phyloP scores from a whole-genome alignment of 2,113 vertebrate species.

The Rhegmatorhina hoffmannsi region DNA sequence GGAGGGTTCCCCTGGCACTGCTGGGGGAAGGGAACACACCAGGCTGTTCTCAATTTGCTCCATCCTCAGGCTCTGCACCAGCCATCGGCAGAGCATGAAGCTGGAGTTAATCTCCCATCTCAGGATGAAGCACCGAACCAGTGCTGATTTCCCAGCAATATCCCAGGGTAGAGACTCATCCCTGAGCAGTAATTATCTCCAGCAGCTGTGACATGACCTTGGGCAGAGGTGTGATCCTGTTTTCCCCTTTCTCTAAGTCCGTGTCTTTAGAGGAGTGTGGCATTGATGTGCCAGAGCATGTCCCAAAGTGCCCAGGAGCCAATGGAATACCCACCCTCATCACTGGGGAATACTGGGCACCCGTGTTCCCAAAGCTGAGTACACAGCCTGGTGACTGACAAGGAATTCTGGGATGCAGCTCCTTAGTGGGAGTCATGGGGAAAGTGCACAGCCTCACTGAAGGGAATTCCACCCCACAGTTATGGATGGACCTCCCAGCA shows the following conservation, averaged over 20 bases:
- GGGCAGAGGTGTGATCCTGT: neutral
- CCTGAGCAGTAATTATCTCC: neutral
- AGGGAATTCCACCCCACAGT: neutral
- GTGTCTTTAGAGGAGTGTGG: neutral
- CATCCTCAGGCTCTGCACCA: neutral
- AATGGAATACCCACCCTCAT: neutral
- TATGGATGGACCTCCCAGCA: neutral
- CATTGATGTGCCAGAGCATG: neutral
- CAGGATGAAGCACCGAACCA: neutral
- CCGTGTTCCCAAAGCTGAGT: neutral
- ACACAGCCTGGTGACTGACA: neutral
- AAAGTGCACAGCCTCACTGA: neutral
- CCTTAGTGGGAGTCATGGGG: rapidly evolving
- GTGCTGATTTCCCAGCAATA: slow-evolving; percentile 9
- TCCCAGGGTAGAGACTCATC: neutral
- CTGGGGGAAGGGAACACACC: neutral
- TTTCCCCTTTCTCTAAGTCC: neutral
- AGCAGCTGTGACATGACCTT: neutral
- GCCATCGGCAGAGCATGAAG: neutral
- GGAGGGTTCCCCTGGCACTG: neutral
- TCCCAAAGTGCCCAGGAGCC: neutral
- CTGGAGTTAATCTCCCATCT: neutral
- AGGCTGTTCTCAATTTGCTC: neutral
- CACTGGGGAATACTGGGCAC: neutral
- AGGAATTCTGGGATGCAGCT: neutral